These are phyloP conservation scores for Hydrolagus colliei DNA, from an alignment of 2,797 vertebrate species.

Conservation along the genomic window DNA sequence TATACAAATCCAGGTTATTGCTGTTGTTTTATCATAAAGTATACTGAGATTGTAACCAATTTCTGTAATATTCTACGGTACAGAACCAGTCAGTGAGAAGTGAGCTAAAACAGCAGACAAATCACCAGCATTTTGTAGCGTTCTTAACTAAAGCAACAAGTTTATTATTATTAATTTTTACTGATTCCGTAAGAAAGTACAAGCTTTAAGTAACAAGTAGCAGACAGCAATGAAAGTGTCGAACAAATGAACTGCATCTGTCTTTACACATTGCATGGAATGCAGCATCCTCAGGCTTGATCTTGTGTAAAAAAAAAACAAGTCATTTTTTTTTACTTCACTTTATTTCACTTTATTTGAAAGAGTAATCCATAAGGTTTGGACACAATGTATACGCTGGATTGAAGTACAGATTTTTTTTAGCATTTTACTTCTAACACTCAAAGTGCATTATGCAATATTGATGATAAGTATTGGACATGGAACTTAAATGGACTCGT, in stretches of 20 bases:
- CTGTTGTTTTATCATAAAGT: too few species aligned
- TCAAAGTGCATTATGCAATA: neutral
- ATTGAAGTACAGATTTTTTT: neutral
- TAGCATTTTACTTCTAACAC: neutral
- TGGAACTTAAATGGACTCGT: neutral
- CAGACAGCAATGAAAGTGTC: neutral
- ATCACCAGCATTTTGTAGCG: neutral
- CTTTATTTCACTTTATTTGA: neutral
- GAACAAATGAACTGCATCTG: too few species aligned
- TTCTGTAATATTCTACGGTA: too few species aligned
- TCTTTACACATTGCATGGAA: too few species aligned
- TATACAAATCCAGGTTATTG: too few species aligned
- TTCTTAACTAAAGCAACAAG: neutral
- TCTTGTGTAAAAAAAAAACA: too few species aligned
- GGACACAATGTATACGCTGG: neutral
- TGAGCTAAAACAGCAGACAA: neutral
- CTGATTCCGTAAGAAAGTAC: neutral
- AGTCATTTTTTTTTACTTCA: too few species aligned
- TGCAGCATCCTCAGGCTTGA: too few species aligned
- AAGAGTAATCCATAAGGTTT: neutral
- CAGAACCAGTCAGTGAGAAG: too few species aligned
- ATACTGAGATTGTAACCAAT: too few species aligned
- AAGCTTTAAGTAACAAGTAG: neutral
- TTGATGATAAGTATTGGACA: neutral
- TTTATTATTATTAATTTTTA: conserved; percentile 4